Evolutionary conservation across 2,888 invertebrate genomes (phyloP).

Genomic region (Drosophila greeni): DNA sequence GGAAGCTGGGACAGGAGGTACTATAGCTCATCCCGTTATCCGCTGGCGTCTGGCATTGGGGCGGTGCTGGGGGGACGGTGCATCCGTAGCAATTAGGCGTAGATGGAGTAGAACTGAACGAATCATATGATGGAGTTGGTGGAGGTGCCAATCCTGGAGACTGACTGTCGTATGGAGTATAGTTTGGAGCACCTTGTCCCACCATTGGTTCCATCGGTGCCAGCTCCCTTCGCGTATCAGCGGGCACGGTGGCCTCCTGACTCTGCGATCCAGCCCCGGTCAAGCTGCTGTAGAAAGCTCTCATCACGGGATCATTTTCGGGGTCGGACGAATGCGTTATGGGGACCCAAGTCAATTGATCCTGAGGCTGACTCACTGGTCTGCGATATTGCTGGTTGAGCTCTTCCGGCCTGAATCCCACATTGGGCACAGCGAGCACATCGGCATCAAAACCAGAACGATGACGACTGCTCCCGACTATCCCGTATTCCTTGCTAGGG

Average conservation of each 20-base stretch:
- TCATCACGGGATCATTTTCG: constrained; percentile 70
- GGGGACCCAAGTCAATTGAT: constrained; percentile 42
- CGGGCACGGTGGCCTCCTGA: neutral
- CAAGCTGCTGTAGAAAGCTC: constrained; percentile 60
- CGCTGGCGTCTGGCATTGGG: constrained; percentile 28
- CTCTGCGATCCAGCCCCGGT: neutral
- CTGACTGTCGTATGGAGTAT: constrained; percentile 2
- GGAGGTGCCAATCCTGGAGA: constrained; percentile 8
- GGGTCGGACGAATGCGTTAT: constrained; percentile 32
- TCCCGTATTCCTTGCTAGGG: constrained; percentile 6
- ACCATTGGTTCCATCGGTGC: constrained; percentile 4
- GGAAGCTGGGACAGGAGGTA: constrained; percentile 58
- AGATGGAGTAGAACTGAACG: constrained; percentile 4
- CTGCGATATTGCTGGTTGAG: constrained; percentile 37
- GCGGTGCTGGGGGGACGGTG: neutral
- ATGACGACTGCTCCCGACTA: constrained; percentile 35
- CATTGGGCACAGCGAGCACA: constrained; percentile 48
- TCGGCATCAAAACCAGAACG: constrained; percentile 38
- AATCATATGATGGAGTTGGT: constrained; percentile 12
- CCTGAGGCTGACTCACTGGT: constrained; percentile 7
- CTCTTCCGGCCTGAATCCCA: constrained; percentile 52
- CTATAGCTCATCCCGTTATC: constrained; percentile 36
- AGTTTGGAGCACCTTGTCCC: constrained; percentile 21
- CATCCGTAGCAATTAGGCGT: constrained; percentile 20
- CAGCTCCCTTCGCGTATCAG: neutral